Evolutionary conservation across 2,113 vertebrate genomes (phyloP).

Genomic region (human (Homo sapiens)): GRCh38 chr12:8458001-8458500

Average conservation of each 20-base stretch:
- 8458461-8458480: neutral
- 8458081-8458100: neutral
- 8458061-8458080: neutral
- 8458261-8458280: neutral
- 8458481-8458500: neutral
- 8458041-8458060: neutral
- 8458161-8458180: neutral
- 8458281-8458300: neutral
- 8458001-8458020: neutral
- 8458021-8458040: neutral
- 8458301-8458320: neutral
- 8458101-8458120: neutral
- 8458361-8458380: neutral
- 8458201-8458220: neutral
- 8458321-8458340: neutral
- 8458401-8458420: neutral
- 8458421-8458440: neutral
- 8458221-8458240: neutral
- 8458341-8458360: neutral
- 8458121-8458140: neutral
- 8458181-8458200: neutral
- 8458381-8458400: neutral
- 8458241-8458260: neutral
- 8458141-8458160: neutral
- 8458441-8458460: neutral